Percentiles rank a stretch among this genome's conserved stretches.
Evolutionary conservation across 1,140 invertebrate species (phyloP).

Genomic region (Leptopilina boulardi): DNA sequence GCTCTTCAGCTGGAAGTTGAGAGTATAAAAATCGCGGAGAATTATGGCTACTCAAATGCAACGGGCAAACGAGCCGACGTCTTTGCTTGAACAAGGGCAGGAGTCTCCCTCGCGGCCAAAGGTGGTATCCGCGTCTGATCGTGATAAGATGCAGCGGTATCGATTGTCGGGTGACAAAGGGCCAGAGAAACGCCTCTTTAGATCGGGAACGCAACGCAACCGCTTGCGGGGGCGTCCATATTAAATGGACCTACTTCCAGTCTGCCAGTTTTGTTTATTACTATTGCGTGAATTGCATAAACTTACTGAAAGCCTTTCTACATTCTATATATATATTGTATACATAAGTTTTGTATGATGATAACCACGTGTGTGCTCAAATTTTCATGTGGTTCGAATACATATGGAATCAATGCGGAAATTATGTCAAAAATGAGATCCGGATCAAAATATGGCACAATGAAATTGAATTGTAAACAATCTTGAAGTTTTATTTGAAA

Average conservation of each 20-base stretch:
- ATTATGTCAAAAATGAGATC: too few relatives aligned
- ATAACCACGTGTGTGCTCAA: too few relatives aligned
- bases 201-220: conserved; percentile 62
- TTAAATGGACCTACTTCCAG: conserved; percentile 60
- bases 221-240: conserved; percentile 71
- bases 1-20: conserved; percentile 5
- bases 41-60: conserved; percentile 35
- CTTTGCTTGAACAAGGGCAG: conserved; percentile 20
- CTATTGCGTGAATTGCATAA: conserved; percentile 22
- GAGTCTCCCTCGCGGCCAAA: conserved; percentile 23
- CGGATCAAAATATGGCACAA: too few relatives aligned
- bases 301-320: conserved; percentile 30
- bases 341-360: too few relatives aligned
- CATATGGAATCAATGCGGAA: too few relatives aligned
- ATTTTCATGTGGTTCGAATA: too few relatives aligned
- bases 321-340: too few relatives aligned
- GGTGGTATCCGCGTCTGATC: conserved; percentile 51
- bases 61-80: neutral
- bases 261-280: conserved; percentile 32
- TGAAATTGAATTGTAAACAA: too few relatives aligned
- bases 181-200: conserved; percentile 65
- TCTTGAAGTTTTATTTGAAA: too few relatives aligned
- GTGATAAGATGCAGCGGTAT: conserved; percentile 69
- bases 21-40: conserved; percentile 40
- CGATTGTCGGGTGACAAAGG: conserved; percentile 71